Evolutionary conservation across 1,140 invertebrate genomes (phyloP), one percentile per base, ranked within the genome.

Genomic region (Drosophila simulans): DNA sequence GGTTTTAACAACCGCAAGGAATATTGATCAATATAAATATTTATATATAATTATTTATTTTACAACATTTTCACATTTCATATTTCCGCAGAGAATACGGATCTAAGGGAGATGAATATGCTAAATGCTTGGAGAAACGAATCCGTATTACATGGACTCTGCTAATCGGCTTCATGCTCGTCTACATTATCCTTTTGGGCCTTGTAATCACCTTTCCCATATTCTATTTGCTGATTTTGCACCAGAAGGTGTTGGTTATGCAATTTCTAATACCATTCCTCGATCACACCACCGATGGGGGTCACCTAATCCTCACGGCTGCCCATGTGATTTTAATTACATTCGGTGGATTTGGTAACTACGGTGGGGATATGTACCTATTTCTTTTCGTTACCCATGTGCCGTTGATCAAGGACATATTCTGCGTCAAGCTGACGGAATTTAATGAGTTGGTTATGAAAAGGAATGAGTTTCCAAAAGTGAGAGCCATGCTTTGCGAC

Each of bases 301-400:
- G 85, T 4, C 60, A 90, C 35, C 10, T 78, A 4, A 25, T 84
- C 5, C 20, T 85, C 17, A 27, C 63, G 0, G 34, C 20, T 0
- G n/a, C 74, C 4, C 85, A 89, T 15, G 35, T 62, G 0, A n/a
- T 20, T 5, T 46, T 77, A 1, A 15, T 79, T 0, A 3, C 8
- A 1, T 59, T 85, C 15, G 85, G 85, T 2, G 71, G 56, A 0
- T 82, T 90, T 25, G 85, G 85, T 0, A 85, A 90, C 37, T 90
- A 81, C 40, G 85, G 81, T 4, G 71, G 80, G 3, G 85, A 90
- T 34, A 90, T 90, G 80, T 90, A 79, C 22, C 37, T 90, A 0
- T 90, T 90, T 17, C 35, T 90, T 0, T 90, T 71, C 7, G 72
- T 85, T 7, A 39, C 55, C 4, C 77, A 90, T 51, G 48, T 90